Conservation (phyloP, 2,113 vertebrate genomes). For the Tricholaema leucomelas region DNA sequence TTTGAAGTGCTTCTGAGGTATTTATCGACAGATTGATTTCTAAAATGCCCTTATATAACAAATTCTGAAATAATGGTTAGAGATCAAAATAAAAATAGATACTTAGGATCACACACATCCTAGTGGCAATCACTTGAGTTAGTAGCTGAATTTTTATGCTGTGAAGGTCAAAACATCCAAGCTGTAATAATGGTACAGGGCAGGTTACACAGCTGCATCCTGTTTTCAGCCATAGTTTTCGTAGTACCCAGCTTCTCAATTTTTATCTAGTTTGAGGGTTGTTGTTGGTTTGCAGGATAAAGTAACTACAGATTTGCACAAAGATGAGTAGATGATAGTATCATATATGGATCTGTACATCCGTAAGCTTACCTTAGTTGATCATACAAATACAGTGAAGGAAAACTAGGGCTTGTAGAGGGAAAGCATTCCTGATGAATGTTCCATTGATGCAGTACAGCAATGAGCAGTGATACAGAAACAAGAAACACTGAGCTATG, state of each 20-base stretch:
- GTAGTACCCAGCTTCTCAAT: background rate
- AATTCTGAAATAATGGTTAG: background rate
- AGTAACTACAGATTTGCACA: background rate
- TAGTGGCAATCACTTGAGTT: background rate
- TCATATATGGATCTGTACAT: background rate
- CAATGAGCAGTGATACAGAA: background rate
- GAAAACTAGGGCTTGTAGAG: background rate
- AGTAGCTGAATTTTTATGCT: background rate
- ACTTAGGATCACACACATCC: fast-evolving
- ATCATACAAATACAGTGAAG: background rate
- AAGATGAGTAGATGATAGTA: background rate
- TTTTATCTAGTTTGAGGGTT: background rate
- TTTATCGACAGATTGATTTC: constrained; percentile 9
- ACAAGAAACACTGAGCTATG: background rate
- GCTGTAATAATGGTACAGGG: background rate
- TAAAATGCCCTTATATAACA: background rate
- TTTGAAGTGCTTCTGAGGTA: background rate
- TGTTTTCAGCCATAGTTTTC: background rate
- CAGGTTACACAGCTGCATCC: background rate
- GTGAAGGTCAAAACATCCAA: background rate
- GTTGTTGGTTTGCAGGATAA: background rate
- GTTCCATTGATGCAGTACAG: background rate
- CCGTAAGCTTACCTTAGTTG: background rate
- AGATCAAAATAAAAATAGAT: constrained; percentile 1
- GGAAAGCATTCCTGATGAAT: background rate